Evolutionary conservation across 2,113 vertebrate genomes (phyloP), one percentile per base, ranked within the genome.

Genomic region (Gopherus flavomarginatus): DNA sequence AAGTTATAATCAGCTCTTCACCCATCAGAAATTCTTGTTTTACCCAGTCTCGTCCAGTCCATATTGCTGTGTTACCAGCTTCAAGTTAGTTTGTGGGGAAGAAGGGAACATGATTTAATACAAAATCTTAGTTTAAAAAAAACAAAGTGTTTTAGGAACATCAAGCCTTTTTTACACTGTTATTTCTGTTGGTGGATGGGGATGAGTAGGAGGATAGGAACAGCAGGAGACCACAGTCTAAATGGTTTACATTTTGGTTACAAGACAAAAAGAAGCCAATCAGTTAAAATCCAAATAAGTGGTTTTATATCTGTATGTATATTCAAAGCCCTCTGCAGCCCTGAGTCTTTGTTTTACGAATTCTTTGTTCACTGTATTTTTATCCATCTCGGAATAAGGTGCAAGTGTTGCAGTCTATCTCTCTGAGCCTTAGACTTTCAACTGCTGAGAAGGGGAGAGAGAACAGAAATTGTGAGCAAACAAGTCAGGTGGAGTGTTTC

Each of bases 251-350:
- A 95, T 95, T 96, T 97, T 97, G 93, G 83, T 96, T 95, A 90
- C 87, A 89, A 93, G n/a, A 65, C 88, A 82, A 80, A 96, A 87
- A 91, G 87, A 90, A 85, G 90, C 88, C 92, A 94, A 52, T 81
- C 19, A 38, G 50, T 96, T 27, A 96, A 94, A 96, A 94, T 94
- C 94, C 94, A 93, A 90, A 7, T 96, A 95, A 97, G 96, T 89
- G 97, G 81, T 97, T 98, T 97, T 97, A 86, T 94, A 90, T 94
- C 90, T 92, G 92, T 97, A 97, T 98, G 10, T 98, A 94, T 98
- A 96, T 97, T 97, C 97, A 96, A 96, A 97, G 95, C 95, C 97
- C 96, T 98, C 97, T 95, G 90, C 97, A 97, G 97, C 96, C 96
- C 83, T 44, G 85, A 91, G 83, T 97, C 97, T 96, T 10, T 92